phyloP scores from a whole-genome alignment of 2,113 vertebrate genomes.

The Scalopus aquaticus region DNA sequence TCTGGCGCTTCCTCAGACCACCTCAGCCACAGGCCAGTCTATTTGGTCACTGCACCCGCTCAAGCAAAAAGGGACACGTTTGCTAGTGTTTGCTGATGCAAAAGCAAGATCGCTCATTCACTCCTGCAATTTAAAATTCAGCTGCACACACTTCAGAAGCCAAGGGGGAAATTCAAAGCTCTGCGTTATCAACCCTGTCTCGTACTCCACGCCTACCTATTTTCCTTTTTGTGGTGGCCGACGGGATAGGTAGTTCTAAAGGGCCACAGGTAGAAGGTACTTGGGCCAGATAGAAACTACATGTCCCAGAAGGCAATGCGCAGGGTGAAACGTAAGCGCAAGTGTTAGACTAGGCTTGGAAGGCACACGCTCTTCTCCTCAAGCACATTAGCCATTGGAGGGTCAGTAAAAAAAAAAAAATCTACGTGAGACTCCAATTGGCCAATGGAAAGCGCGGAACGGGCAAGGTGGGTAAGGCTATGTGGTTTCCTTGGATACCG shows the following conservation, averaged over 20 bases:
- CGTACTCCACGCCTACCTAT: accelerated
- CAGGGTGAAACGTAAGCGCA: accelerated
- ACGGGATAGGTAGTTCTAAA: constrained; percentile 76
- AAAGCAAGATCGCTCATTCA: accelerated
- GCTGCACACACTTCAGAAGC: accelerated
- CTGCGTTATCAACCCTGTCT: accelerated
- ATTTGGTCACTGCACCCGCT: background rate
- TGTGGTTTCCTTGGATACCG: constrained; percentile 72
- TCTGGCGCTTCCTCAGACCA: background rate
- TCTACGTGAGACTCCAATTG: accelerated
- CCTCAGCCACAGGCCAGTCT: background rate
- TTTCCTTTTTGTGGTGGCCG: background rate
- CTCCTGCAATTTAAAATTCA: accelerated
- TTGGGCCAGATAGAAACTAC: accelerated
- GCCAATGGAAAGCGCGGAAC: constrained; percentile 58
- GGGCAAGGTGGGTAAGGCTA: accelerated
- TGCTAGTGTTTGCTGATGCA: background rate
- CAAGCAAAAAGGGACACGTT: background rate
- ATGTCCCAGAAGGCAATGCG: background rate
- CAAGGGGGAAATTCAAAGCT: background rate
- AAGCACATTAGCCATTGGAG: constrained; percentile 56
- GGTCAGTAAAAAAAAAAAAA: accelerated
- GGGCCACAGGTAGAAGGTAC: accelerated
- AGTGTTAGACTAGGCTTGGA: background rate
- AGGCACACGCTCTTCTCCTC: background rate